These are phyloP conservation scores for Microplitis demolitor DNA, from an alignment of 1,140 invertebrate genomes.

Conservation along the genomic window DNA sequence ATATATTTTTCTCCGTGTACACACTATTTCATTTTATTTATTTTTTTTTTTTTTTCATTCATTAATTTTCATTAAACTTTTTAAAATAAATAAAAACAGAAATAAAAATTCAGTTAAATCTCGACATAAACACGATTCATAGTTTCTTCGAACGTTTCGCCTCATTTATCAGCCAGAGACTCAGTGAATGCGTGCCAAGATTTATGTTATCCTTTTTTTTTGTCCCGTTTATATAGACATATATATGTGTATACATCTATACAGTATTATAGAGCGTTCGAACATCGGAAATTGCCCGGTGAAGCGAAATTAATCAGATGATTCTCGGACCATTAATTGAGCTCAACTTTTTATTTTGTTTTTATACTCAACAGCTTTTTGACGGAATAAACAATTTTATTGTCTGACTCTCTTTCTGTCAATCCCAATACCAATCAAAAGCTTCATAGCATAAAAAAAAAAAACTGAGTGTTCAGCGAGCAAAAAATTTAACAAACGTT, in stretches of 20 bases:
- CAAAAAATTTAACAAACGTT: no score
- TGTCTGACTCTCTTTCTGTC: no score
- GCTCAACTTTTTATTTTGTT: not conserved
- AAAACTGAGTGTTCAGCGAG: not conserved
- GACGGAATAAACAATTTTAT: not conserved
- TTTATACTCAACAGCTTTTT: not conserved
- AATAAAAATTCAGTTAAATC: not conserved
- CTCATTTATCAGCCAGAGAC: constrained; percentile 32
- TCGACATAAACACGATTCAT: constrained; percentile 8
- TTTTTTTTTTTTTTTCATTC: not conserved
- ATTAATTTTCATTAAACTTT: not conserved
- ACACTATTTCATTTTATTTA: not conserved
- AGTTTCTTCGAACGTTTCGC: constrained; percentile 28
- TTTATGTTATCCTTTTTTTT: constrained; percentile 27
- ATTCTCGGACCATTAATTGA: constrained; percentile 7
- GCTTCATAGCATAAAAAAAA: not conserved
- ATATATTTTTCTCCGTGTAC: no score
- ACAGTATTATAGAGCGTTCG: not conserved
- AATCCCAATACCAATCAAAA: no score
- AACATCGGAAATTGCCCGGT: constrained; percentile 25
- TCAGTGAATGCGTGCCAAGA: constrained; percentile 36
- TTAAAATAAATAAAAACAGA: not conserved
- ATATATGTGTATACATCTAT: not conserved
- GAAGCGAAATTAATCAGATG: constrained; percentile 16
- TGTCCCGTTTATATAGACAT: not conserved